phyloP scores from a whole-genome alignment of 2,888 invertebrate species.

The Onthophagus sagittarius region DNA sequence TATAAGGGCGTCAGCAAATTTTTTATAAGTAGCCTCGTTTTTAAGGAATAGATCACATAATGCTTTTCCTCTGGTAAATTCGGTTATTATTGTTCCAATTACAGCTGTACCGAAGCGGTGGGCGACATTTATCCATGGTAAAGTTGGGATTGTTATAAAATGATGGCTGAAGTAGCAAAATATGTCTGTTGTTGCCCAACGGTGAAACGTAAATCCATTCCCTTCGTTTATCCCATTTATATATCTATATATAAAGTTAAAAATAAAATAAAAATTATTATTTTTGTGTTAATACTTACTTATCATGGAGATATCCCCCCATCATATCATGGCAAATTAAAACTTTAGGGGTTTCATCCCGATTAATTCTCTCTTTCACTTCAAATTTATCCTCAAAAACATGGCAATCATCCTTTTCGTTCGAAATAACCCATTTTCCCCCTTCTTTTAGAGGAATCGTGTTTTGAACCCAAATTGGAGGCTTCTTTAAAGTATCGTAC shows the following conservation, averaged over 20 bases:
- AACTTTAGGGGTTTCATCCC: slow-evolving; percentile 61
- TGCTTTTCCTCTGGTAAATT: slow-evolving; percentile 62
- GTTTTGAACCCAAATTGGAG: slow-evolving; percentile 52
- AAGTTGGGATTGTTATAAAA: slow-evolving; percentile 91
- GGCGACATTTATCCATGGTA: slow-evolving; percentile 87
- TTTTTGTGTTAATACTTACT: slow-evolving; percentile 33
- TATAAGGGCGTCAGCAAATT: slow-evolving; percentile 67
- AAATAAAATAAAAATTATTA: neutral
- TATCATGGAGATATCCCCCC: slow-evolving; percentile 90
- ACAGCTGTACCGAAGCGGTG: slow-evolving; percentile 88
- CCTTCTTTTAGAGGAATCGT: slow-evolving; percentile 47
- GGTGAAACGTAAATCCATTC: slow-evolving; percentile 81
- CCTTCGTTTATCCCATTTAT: slow-evolving; percentile 64
- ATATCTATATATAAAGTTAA: slow-evolving; percentile 12
- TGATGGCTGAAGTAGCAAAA: slow-evolving; percentile 98
- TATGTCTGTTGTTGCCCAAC: slow-evolving; percentile 89
- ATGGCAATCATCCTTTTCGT: slow-evolving; percentile 37
- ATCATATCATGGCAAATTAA: slow-evolving; percentile 94
- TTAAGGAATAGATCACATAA: slow-evolving; percentile 67
- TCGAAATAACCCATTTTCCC: slow-evolving; percentile 45
- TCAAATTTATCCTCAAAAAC: slow-evolving; percentile 47
- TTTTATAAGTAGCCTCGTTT: slow-evolving; percentile 54
- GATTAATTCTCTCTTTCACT: slow-evolving; percentile 42
- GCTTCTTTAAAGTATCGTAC: slow-evolving; percentile 48
- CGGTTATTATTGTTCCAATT: slow-evolving; percentile 91